These are phyloP conservation scores for Ellobius talpinus DNA, from an alignment of 2,113 vertebrate genomes.

Conservation along the genomic window DNA sequence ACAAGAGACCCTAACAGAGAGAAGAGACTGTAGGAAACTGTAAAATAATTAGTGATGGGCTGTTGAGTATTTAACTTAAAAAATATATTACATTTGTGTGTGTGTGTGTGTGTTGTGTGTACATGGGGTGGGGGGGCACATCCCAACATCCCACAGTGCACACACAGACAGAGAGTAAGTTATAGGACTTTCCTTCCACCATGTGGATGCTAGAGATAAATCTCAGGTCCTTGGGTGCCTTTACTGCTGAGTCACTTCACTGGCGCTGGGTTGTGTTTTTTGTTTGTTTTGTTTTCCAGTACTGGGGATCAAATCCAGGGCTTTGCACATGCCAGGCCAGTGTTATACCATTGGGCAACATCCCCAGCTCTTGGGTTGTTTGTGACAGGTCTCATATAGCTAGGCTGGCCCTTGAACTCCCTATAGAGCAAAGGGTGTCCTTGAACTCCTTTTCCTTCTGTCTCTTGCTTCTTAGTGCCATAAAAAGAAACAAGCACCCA, in stretches of 20 bases:
- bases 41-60: not conserved
- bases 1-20: not conserved
- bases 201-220: not conserved
- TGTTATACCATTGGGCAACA: not conserved
- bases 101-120: too few species aligned
- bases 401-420: not conserved
- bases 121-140: too few species aligned
- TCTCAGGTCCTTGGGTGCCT: not conserved
- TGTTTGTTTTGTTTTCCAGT: not conserved
- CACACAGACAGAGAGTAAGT: not conserved
- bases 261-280: not conserved
- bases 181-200: too few species aligned
- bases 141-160: not conserved
- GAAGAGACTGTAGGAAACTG: too few species aligned
- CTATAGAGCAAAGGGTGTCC: not conserved
- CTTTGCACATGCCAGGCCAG: not conserved
- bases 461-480: not conserved
- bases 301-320: not conserved
- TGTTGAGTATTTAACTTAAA: not conserved
- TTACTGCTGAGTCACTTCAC: not conserved
- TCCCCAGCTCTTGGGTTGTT: not conserved
- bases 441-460: not conserved
- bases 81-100: not conserved
- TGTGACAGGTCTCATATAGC: not conserved
- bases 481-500: not conserved